These are phyloP conservation scores for Pachymerium ferrugineum DNA, from an alignment of 2,888 invertebrate species.

Conservation along the genomic window DNA sequence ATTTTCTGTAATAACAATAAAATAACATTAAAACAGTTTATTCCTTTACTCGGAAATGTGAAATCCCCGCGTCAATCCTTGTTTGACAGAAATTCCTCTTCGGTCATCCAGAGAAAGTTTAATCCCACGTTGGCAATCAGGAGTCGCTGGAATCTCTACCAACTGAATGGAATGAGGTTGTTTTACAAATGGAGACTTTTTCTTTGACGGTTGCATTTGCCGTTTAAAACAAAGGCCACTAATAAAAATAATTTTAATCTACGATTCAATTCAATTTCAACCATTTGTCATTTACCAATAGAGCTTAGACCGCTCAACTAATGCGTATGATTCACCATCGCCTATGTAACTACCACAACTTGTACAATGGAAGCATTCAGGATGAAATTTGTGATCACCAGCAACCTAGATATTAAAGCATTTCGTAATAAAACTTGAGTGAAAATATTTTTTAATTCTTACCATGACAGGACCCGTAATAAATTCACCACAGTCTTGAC, in stretches of 20 bases:
- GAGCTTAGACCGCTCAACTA: slow-evolving; percentile 80
- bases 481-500: slow-evolving; percentile 80
- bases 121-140: slow-evolving; percentile 54
- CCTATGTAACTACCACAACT: slow-evolving; percentile 78
- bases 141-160: slow-evolving; percentile 67
- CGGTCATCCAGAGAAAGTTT: slow-evolving; percentile 58
- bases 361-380: slow-evolving; percentile 86
- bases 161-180: slow-evolving; percentile 76
- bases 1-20: not conserved
- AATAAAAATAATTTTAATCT: slow-evolving; percentile 36
- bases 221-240: slow-evolving; percentile 72
- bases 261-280: not conserved
- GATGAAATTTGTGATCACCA: slow-evolving; percentile 91
- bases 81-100: slow-evolving; percentile 47
- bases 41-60: slow-evolving; percentile 55
- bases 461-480: slow-evolving; percentile 86
- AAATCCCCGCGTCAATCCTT: slow-evolving; percentile 55
- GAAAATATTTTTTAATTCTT: slow-evolving; percentile 29
- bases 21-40: not conserved
- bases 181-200: slow-evolving; percentile 45
- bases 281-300: slow-evolving; percentile 79
- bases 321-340: slow-evolving; percentile 84
- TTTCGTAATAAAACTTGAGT: not conserved
- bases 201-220: slow-evolving; percentile 60
- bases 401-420: slow-evolving; percentile 55